Conservation (phyloP, 2,888 invertebrate species). For the Nomada ferruginata region DNA sequence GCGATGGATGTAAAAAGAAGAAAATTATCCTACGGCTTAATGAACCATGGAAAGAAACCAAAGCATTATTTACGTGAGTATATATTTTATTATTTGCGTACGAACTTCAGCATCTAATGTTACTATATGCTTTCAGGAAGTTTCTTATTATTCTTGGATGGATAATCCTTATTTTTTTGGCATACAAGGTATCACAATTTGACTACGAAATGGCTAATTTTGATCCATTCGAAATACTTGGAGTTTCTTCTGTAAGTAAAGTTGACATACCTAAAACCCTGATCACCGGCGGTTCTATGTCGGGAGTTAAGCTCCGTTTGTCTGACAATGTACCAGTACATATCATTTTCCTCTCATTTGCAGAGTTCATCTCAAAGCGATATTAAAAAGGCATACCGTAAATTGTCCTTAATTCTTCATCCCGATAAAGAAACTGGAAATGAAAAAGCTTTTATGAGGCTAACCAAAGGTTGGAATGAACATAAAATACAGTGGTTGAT, state of each 20-base stretch:
- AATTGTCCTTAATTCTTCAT: conserved; percentile 96
- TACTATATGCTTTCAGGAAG: conserved; percentile 86
- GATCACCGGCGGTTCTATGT: no score
- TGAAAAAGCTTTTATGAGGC: conserved; percentile 98
- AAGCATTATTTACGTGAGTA: conserved; percentile 89
- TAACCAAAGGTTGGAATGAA: conserved; percentile 92
- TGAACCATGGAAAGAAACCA: conserved; percentile 95
- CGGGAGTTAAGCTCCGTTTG: no score
- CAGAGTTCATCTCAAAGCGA: conserved; percentile 93
- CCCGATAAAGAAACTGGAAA: conserved; percentile 99
- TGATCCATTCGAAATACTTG: conserved; percentile 98
- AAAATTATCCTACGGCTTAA: conserved; percentile 91
- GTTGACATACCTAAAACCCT: not conserved
- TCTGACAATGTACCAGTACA: not conserved
- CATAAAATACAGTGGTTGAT: not conserved
- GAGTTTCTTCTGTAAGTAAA: conserved; percentile 90
- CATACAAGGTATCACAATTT: conserved; percentile 97
- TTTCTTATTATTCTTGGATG: conserved; percentile 92
- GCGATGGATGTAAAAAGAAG: conserved; percentile 95
- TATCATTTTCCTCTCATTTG: conserved; percentile 4
- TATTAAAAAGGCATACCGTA: conserved; percentile 98
- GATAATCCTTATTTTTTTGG: conserved; percentile 91
- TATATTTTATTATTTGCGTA: not conserved
- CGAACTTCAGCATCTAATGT: conserved; percentile 3
- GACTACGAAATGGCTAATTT: conserved; percentile 99